Evolutionary conservation across 2,888 invertebrate species (phyloP), one percentile per base, ranked within the genome.

Genomic region (Fragum fragum): DNA sequence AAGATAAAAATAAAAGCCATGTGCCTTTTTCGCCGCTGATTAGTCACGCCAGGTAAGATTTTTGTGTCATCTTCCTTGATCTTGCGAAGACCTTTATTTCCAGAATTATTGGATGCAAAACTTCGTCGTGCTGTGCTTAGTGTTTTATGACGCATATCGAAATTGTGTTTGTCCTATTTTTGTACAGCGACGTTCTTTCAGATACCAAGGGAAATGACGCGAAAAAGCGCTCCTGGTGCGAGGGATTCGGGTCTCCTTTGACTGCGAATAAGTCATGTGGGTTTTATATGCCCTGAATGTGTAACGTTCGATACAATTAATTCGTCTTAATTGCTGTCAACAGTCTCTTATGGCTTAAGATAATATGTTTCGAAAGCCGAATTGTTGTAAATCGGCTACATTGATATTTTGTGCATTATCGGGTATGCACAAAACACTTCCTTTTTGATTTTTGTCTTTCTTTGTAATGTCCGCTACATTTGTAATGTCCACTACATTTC

Each of bases 291-390:
- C 32, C 9, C 32, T 36, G 32, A 57, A 57, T 32, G 16, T 63
- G 63, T 63, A 63, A 63, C 29, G 63, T 63, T 29, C 63, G 63
- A 36, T 28, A 63, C 63, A 63, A 32, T 18, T 57, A 7, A 16
- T 2, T 28, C 3, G 59, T 28, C 7, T 57, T 23, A n/a, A n/a
- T 47, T 18, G 14, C 14, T 47, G 47, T 57, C 28, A 57, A 28
- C 2, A 57, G 29, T 29, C 1, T 63, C 6, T 32, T 57, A 18
- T 18, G 21, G 11, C 1, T 23, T 21, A 23, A 23, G 57, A 57
- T 7, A 7, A 57, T 26, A 57, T 5, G 32, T 36, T 36, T 36
- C 5, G 9, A 36, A 6, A 21, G 57, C 23, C 23, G 7, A 9
- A 5, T 57, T 23, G 26, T 57, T 57, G 23, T 23, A 52, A 52